phyloP scores from a whole-genome alignment of 2,113 vertebrate genomes.

The Anolis sagrei region DNA sequence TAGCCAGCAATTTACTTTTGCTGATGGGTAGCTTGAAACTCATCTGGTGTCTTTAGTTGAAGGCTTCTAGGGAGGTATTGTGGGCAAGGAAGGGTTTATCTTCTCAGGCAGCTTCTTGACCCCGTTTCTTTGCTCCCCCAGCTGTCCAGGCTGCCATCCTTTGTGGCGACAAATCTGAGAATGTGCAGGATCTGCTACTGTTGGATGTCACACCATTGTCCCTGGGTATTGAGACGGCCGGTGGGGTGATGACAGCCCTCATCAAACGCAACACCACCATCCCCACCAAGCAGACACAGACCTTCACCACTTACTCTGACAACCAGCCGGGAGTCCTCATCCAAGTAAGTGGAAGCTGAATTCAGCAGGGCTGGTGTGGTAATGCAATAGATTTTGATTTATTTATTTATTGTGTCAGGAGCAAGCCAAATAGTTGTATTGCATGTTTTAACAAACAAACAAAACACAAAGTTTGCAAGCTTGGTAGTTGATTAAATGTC shows the following conservation, averaged over 20 bases:
- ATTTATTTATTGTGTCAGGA: too few relatives aligned
- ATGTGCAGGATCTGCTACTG: constrained; percentile 90
- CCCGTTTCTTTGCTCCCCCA: constrained; percentile 39
- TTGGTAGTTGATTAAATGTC: too few relatives aligned
- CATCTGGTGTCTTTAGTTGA: too few relatives aligned
- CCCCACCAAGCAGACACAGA: constrained; percentile 93
- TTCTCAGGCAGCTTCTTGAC: background rate
- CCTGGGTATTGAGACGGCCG: constrained; percentile 89
- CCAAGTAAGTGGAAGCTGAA: constrained; percentile 71
- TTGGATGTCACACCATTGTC: constrained; percentile 90
- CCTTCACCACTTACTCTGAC: constrained; percentile 92
- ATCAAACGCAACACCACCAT: constrained; percentile 95
- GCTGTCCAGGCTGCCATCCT: constrained; percentile 92
- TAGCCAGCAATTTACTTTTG: too few relatives aligned
- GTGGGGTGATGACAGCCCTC: constrained; percentile 90
- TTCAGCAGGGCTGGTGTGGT: too few relatives aligned
- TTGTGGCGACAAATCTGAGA: constrained; percentile 93
- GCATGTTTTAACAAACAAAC: too few relatives aligned
- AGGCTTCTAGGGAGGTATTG: too few relatives aligned
- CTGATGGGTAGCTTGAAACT: too few relatives aligned
- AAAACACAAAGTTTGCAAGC: too few relatives aligned
- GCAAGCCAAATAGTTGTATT: too few relatives aligned
- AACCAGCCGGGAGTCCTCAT: constrained; percentile 92
- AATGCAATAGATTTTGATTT: background rate
- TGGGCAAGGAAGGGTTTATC: background rate